phyloP scores from a whole-genome alignment of 1,140 invertebrate genomes.

The Drosophila tropicalis region DNA sequence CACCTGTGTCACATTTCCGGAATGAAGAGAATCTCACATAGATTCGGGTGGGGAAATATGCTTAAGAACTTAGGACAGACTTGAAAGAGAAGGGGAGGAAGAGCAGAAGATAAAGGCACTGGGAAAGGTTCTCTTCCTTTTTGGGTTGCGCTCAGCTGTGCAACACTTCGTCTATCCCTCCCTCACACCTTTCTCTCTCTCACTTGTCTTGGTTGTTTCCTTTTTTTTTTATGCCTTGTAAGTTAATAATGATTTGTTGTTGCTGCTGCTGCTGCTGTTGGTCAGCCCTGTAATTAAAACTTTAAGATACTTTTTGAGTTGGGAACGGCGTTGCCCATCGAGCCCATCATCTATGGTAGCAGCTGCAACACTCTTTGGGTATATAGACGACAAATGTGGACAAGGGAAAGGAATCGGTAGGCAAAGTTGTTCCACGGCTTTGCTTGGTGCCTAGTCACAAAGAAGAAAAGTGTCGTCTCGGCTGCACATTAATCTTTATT shows the following conservation, averaged over 20 bases:
- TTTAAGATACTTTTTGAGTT: slow-evolving; percentile 78
- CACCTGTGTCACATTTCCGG: slow-evolving; percentile 26
- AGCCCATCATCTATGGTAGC: slow-evolving; percentile 18
- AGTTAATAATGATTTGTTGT: slow-evolving; percentile 76
- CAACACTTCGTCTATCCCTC: slow-evolving; percentile 20
- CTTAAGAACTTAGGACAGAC: slow-evolving; percentile 51
- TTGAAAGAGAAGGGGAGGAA: background rate
- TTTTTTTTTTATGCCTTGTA: slow-evolving; percentile 50
- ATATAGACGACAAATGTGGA: background rate
- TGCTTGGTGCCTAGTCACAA: slow-evolving; percentile 18
- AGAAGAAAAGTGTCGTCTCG: slow-evolving; percentile 27
- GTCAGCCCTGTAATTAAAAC: slow-evolving; percentile 78
- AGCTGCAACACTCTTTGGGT: slow-evolving; percentile 48
- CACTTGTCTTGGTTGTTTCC: slow-evolving; percentile 9
- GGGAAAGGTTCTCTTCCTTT: slow-evolving; percentile 15
- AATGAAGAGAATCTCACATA: background rate
- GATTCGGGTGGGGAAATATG: slow-evolving; percentile 12
- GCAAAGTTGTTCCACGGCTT: slow-evolving; percentile 49
- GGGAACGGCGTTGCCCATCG: slow-evolving; percentile 23
- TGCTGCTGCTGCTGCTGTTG: slow-evolving; percentile 41
- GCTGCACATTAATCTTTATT: slow-evolving; percentile 75
- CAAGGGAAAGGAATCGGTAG: slow-evolving; percentile 21
- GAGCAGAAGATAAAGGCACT: background rate
- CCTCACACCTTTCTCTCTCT: background rate
- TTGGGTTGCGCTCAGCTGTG: slow-evolving; percentile 56